Base-by-base conservation (phyloP, 2,113 vertebrate species). In the Pollachius pollachius region DNA sequence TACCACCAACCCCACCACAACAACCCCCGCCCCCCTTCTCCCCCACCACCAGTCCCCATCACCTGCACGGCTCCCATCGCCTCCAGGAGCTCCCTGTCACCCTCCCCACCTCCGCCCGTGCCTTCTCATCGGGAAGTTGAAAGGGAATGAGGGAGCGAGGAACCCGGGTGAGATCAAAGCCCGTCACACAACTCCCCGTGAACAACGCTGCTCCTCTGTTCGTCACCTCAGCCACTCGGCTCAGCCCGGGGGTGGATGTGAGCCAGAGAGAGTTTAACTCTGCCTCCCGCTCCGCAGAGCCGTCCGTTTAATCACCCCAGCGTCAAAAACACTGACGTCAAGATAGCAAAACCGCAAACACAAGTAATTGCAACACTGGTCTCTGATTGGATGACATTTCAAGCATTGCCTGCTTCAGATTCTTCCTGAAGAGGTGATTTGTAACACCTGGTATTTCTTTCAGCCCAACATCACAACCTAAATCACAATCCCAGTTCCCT, bases 61-160 rank as follows among this genome's bases (percentile, higher is more conserved):
- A 57, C 54, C 54, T 57, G 15, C 54, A 57, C 54, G n/a, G n/a
- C 74, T 66, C 37, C 70, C 23, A 0, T 77, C 71, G 73, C 69
- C 80, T 69, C 71, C 9, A 59, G 64, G 63, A 70, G 54, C 3
- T 79, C 69, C 60, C 75, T 70, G 67, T 77, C 30, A 34, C 52
- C 67, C 52, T 64, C 30, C 30, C 30, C 37, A 1, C 27, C 15
- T 64, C 73, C 72, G 65, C 23, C 41, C 61, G 58, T 71, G 66
- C 59, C 62, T 65, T 71, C 52, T 74, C 16, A 25, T 37, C 60
- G 48, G 74, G 17, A 37, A 72, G 69, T 80, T 86, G 37, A 86
- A 86, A 85, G 76, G 65, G 82, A 89, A 79, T 83, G 57, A 52
- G 68, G 69, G 68, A 76, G 64, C 16, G 56, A 73, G 62, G 61